phyloP scores from a whole-genome alignment of 1,140 invertebrate genomes.

The Atta cephalotes region DNA sequence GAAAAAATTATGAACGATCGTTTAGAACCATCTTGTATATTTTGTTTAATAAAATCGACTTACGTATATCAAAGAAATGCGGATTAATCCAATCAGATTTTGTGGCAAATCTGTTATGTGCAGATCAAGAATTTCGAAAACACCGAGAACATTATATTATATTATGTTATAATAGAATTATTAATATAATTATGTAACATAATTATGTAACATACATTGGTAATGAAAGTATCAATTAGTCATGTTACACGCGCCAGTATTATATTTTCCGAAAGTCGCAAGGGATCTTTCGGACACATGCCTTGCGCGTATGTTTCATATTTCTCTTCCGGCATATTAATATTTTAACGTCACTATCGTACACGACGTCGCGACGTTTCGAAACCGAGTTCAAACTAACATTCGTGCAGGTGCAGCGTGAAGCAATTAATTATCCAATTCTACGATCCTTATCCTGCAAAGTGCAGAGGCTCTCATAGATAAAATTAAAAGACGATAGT shows the following conservation, averaged over 20 bases:
- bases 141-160: background rate
- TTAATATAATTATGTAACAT: background rate
- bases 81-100: background rate
- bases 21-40: background rate
- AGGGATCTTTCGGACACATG: background rate
- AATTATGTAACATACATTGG: background rate
- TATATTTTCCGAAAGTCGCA: slow-evolving; percentile 8
- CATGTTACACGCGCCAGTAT: background rate
- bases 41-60: background rate
- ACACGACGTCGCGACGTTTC: slow-evolving; percentile 45
- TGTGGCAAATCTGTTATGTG: background rate
- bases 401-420: slow-evolving; percentile 19
- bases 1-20: background rate
- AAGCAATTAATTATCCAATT: slow-evolving; percentile 53
- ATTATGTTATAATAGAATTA: background rate
- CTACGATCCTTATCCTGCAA: background rate
- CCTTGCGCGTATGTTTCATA: background rate
- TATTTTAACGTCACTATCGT: slow-evolving; percentile 45
- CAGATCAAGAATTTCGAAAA: background rate
- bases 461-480: background rate
- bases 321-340: slow-evolving; percentile 20
- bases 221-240: slow-evolving; percentile 33
- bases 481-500: slow-evolving; percentile 37
- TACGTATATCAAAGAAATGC: background rate
- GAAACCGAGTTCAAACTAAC: slow-evolving; percentile 48